Evolutionary conservation across 2,888 invertebrate genomes (phyloP).

Genomic region (Chrysina gloriosa): DNA sequence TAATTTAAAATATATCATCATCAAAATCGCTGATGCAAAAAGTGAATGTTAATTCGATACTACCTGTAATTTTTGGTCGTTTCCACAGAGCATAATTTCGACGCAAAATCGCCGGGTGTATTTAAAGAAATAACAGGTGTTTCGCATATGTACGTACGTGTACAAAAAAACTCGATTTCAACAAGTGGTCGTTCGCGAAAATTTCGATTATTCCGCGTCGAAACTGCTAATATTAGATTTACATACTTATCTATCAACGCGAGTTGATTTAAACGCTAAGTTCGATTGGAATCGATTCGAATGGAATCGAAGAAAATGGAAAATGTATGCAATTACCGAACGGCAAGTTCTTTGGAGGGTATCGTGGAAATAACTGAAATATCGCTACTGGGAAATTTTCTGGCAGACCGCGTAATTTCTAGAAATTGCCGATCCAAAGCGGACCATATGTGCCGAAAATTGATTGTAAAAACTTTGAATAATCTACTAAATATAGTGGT

Average conservation of each 20-base stretch:
- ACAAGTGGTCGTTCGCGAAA: slow-evolving; percentile 15
- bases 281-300: no score
- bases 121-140: slow-evolving; percentile 24
- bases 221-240: neutral
- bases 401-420: slow-evolving; percentile 29
- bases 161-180: neutral
- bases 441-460: slow-evolving; percentile 39
- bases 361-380: neutral
- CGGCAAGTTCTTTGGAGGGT: neutral
- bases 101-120: neutral
- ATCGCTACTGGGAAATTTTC: neutral
- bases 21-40: no score
- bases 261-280: no score
- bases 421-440: slow-evolving; percentile 30
- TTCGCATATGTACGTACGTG: neutral
- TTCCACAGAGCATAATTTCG: neutral
- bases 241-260: neutral
- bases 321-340: neutral
- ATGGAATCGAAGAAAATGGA: neutral
- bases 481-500: slow-evolving; percentile 62
- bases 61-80: neutral
- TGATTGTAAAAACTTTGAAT: slow-evolving; percentile 55
- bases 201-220: neutral
- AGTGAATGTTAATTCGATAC: no score
- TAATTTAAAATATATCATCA: no score